Evolutionary conservation across 1,140 invertebrate species (phyloP), one percentile per base, ranked within the genome.

Genomic region (Cydia amplana): DNA sequence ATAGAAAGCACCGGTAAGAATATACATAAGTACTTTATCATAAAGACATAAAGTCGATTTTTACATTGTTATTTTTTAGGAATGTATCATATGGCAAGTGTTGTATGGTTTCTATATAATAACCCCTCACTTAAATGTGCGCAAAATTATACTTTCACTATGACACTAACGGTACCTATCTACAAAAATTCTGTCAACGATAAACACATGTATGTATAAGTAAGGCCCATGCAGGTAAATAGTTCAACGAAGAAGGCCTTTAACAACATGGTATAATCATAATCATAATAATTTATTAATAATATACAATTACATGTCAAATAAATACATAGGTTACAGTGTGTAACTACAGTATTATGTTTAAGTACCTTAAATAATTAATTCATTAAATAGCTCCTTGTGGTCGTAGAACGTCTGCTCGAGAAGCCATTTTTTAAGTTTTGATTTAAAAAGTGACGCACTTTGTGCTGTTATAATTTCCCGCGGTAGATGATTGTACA

Each of bases 81-180:
- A 12, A 23, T 12, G 55, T 60, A 9, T 60, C 18, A 16, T 20
- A 55, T 60, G 55, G 55, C 18, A 18, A 23, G 55, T 23, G 55
- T 10, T 23, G 20, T 23, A 60, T 23, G 55, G 20, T 60, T 60
- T 60, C 55, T 60, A 60, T 23, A 60, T 60, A 60, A 60, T 60
- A 60, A 20, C 18, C 55, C 20, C 20, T 23, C 20, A 23, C 55
- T 60, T 55, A 18, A 55, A 51, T 1, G 55, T 60, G 55, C n/a
- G 55, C 18, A 20, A 60, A 20, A 60, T 23, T 60, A 9, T 23
- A 60, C 55, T 60, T 60, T 60, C 55, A 60, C 55, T 23, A 23
- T 60, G 7, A 10, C 23, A 23, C 23, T 60, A 60, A 60, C 20
- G 9, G 55, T 60, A 51, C 18, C 9, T 60, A 51, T 51, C 9